phyloP scores from a whole-genome alignment of 30 jellyfish, hydroid and myxozoan species.

The Catostylus mosaicus region DNA sequence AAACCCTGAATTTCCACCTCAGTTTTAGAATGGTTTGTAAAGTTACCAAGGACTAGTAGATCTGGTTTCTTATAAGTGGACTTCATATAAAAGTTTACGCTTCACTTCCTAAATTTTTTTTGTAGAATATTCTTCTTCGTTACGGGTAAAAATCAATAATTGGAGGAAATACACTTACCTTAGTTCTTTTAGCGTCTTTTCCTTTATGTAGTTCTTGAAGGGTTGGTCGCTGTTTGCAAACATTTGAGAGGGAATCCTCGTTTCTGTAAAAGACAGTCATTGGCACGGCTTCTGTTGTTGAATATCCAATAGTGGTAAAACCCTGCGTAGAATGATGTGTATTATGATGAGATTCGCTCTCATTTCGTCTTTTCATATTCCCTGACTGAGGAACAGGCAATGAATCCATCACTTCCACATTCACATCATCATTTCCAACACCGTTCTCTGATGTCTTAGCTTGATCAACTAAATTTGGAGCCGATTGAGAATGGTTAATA shows the following conservation, averaged over 20 bases:
- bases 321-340: constrained; percentile 70
- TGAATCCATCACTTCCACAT: constrained; percentile 8
- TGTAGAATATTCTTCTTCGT: too few relatives aligned
- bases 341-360: constrained; percentile 40
- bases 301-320: constrained; percentile 82
- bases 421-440: neutral
- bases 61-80: too few relatives aligned
- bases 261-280: constrained; percentile 94
- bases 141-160: neutral
- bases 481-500: constrained; percentile 64
- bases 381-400: constrained; percentile 34
- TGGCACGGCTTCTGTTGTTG: constrained; percentile 98
- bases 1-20: too few relatives aligned
- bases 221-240: constrained; percentile 90
- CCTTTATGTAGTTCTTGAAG: constrained; percentile 90
- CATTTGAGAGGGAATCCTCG: constrained; percentile 82
- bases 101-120: too few relatives aligned
- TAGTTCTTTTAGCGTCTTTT: constrained; percentile 7
- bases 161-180: constrained; percentile 1
- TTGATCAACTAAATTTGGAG: neutral
- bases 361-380: constrained; percentile 34
- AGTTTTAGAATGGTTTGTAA: too few relatives aligned
- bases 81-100: too few relatives aligned
- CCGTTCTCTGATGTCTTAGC: neutral
- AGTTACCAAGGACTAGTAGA: too few relatives aligned